A percentile compares a stretch with the other conserved stretches of the same genome.
These are phyloP conservation scores for Diplodus sargus DNA, from an alignment of 2,797 vertebrate species.

Conservation along the genomic window DNA sequence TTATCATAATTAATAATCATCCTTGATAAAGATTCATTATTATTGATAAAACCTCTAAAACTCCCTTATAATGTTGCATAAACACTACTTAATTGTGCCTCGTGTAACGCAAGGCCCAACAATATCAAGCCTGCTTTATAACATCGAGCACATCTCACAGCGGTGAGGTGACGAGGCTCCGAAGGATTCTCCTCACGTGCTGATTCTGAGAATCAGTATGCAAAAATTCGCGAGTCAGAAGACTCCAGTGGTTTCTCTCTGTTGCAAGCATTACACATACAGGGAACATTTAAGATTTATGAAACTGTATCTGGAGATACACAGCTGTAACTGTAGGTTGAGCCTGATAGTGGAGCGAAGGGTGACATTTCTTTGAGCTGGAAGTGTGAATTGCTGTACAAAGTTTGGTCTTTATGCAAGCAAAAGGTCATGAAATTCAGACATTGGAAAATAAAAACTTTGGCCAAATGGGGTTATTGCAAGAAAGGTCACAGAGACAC, in stretches of 20 bases:
- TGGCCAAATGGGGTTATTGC: neutral
- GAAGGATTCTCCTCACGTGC: slow-evolving; percentile 3
- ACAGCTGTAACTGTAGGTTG: neutral
- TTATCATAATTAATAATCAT: no score
- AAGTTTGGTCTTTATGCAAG: neutral
- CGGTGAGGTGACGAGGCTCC: slow-evolving; percentile 2
- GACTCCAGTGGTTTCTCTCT: neutral
- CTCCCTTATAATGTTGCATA: no score
- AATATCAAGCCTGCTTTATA: slow-evolving; percentile 11
- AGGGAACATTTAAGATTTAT: neutral
- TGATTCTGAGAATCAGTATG: slow-evolving; percentile 24
- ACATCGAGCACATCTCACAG: slow-evolving; percentile 20
- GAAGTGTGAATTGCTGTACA: neutral
- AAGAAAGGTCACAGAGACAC: neutral
- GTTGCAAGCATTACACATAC: neutral
- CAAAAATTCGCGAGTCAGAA: slow-evolving; percentile 4
- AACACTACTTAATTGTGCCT: no score
- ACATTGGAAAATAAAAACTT: neutral
- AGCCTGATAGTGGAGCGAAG: neutral
- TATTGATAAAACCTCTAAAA: no score
- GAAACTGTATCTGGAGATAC: neutral
- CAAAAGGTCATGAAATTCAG: neutral
- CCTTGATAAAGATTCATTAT: no score
- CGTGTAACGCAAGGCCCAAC: no score
- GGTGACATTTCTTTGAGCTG: neutral